Evolutionary conservation across 2,113 vertebrate species (phyloP), one percentile per base, ranked within the genome.

Genomic region (Anoplopoma fimbria): DNA sequence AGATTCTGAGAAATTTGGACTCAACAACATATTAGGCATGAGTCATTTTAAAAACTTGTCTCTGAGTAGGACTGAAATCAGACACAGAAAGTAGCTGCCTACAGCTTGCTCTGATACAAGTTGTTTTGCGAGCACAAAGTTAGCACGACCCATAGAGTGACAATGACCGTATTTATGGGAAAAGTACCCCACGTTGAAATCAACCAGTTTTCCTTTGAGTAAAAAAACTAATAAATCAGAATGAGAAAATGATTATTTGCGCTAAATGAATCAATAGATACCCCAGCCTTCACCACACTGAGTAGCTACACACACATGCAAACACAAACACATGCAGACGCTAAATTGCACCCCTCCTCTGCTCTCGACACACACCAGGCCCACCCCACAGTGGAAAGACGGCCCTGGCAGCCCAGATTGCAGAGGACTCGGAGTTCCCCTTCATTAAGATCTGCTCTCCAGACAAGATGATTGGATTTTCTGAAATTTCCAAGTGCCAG

Each of bases 391-490:
- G 98, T 58, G 98, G 98, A 45, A 99, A 99, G 88, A 99, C 98
- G 0, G 98, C 98, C 0, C 67, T 99, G 77, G 97, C 98, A 45
- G 98, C 98, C 33, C 97, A 97, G 91, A 99, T 99, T 78, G 95
- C 98, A 1, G 98, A 99, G 91, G 96, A 98, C 33, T 99, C 98
- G 31, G 96, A 97, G 91, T 99, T 99, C 88, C 98, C 98, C 49
- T 99, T 99, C 92, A 99, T 99, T 92, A 99, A 99, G 95, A 99
- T 99, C 93, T 99, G 98, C 86, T 99, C 98, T 86, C 98, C 98
- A 63, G 98, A 99, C 90, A 99, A 99, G 95, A 99, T 99, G 98
- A 99, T 99, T 8, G 98, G 98, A 69, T 95, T 96, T 93, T 97
- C 98, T 0, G 98, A 99, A 94, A 98, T 96, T 23, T 97, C 98